These are phyloP conservation scores for Phylloscopus collybita DNA, from an alignment of 2,797 vertebrate species.

Conservation along the genomic window DNA sequence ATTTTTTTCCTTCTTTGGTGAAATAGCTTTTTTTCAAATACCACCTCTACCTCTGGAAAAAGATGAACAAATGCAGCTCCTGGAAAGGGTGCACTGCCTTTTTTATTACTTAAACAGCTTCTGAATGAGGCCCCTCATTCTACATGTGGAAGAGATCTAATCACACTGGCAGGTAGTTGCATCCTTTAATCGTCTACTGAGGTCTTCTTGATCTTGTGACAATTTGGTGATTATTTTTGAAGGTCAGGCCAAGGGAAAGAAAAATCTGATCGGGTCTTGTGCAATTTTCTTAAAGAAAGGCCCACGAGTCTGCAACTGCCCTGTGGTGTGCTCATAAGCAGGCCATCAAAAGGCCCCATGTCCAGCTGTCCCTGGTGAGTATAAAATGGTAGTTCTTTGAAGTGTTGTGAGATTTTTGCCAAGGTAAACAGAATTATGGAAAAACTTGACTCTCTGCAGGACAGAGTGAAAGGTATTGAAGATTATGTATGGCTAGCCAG, in stretches of 20 bases:
- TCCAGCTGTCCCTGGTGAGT: background rate
- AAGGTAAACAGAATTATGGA: background rate
- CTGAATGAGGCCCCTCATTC: background rate
- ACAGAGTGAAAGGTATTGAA: background rate
- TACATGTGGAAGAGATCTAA: background rate
- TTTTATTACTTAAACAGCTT: background rate
- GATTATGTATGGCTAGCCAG: background rate
- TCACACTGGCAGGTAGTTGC: background rate
- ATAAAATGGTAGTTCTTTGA: background rate
- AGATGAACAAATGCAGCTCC: background rate
- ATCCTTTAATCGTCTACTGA: background rate
- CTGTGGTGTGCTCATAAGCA: background rate
- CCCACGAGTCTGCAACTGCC: background rate
- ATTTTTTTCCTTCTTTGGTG: background rate
- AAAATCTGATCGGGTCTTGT: background rate
- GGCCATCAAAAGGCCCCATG: background rate
- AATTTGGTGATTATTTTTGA: background rate
- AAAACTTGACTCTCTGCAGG: background rate
- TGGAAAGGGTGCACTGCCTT: accelerated
- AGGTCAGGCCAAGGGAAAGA: background rate
- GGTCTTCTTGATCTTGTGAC: background rate
- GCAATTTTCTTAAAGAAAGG: background rate
- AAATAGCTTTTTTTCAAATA: background rate
- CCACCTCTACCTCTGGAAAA: background rate
- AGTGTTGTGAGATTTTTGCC: background rate